phyloP scores from a whole-genome alignment of 2,113 vertebrate genomes.

The Vulpes ferrilata region DNA sequence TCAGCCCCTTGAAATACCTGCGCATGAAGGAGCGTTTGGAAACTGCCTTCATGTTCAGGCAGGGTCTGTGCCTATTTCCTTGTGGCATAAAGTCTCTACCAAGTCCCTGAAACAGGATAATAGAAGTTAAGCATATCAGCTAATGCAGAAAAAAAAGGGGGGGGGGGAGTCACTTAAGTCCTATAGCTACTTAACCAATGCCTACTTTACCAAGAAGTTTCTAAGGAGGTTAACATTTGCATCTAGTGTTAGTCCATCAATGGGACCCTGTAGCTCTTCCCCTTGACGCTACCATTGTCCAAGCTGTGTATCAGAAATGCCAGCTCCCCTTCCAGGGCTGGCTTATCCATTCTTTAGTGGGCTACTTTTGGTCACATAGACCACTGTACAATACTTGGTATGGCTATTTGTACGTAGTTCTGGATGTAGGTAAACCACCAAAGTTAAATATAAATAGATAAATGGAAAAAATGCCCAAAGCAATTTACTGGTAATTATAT shows the following conservation, averaged over 20 bases:
- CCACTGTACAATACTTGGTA: neutral
- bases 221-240: neutral
- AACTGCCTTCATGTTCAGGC: neutral
- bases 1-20: neutral
- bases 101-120: neutral
- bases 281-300: neutral
- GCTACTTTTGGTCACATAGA: neutral
- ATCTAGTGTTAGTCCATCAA: neutral
- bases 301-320: neutral
- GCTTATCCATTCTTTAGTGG: neutral
- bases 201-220: neutral
- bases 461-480: neutral
- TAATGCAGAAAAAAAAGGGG: neutral
- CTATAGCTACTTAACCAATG: neutral
- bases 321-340: neutral
- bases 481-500: neutral
- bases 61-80: neutral
- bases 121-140: neutral
- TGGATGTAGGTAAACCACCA: neutral
- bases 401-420: neutral
- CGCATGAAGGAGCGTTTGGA: neutral
- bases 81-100: neutral
- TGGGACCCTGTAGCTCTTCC: neutral
- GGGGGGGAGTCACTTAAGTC: neutral
- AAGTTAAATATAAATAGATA: neutral